Conservation (phyloP, 2,113 vertebrate genomes). For the Plestiodon gilberti region DNA sequence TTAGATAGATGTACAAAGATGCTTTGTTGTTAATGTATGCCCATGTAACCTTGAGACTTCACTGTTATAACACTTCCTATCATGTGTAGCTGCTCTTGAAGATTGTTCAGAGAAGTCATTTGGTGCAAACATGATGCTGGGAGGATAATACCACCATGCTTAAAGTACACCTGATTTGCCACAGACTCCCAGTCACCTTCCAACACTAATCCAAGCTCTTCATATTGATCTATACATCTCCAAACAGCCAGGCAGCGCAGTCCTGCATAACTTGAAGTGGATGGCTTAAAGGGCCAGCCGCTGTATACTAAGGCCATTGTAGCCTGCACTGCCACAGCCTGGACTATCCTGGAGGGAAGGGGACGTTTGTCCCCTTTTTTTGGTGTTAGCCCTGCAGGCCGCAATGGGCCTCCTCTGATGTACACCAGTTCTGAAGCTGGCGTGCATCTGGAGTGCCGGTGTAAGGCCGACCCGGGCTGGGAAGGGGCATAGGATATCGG, state of each 20-base stretch:
- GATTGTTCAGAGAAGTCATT: background rate
- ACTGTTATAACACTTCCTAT: conserved; percentile 11
- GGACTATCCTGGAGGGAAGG: too few relatives aligned
- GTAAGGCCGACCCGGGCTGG: too few relatives aligned
- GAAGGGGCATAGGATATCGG: too few relatives aligned
- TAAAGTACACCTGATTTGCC: background rate
- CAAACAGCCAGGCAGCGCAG: background rate
- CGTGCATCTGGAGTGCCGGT: too few relatives aligned
- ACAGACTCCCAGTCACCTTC: background rate
- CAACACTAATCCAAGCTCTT: background rate
- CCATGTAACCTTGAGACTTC: conserved; percentile 19
- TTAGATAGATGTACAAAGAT: conserved; percentile 34
- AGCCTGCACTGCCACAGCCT: too few relatives aligned
- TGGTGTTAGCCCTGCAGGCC: too few relatives aligned
- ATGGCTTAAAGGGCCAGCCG: too few relatives aligned
- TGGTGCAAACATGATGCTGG: background rate
- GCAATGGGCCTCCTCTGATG: too few relatives aligned
- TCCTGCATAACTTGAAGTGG: too few relatives aligned
- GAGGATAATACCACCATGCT: background rate
- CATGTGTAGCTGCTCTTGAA: background rate
- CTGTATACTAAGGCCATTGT: too few relatives aligned
- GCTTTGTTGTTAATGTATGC: conserved; percentile 15
- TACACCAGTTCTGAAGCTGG: too few relatives aligned
- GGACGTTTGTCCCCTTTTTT: too few relatives aligned
- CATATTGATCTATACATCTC: background rate